These are phyloP conservation scores for Leptopilina clavipes DNA, from an alignment of 1,140 invertebrate genomes.

Conservation along the genomic window DNA sequence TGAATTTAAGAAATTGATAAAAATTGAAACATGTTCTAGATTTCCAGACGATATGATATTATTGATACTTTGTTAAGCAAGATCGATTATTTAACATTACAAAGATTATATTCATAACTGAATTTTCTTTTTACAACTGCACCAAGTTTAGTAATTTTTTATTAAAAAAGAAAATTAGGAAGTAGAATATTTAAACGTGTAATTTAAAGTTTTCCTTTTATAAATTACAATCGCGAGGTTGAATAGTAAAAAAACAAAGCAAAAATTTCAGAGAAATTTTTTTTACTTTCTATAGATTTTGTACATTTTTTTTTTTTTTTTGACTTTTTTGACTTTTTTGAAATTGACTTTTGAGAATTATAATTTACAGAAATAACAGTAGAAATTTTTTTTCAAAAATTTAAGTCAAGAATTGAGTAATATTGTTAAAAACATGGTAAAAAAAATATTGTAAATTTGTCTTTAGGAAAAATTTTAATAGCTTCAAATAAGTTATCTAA, in stretches of 20 bases:
- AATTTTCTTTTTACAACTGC: background rate
- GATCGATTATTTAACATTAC: background rate
- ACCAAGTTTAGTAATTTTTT: background rate
- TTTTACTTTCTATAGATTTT: too few relatives aligned
- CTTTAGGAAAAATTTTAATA: background rate
- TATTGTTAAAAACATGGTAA: background rate
- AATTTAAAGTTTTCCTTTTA: background rate
- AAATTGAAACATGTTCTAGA: conserved; percentile 17
- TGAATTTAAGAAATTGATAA: conserved; percentile 30
- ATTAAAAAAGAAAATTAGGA: background rate
- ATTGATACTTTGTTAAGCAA: conserved; percentile 11
- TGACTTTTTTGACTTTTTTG: too few relatives aligned
- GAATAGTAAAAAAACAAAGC: too few relatives aligned
- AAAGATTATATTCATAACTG: background rate
- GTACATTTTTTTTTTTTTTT: too few relatives aligned
- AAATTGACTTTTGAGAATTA: too few relatives aligned
- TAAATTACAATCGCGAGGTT: too few relatives aligned
- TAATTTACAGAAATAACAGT: too few relatives aligned
- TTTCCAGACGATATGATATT: conserved; percentile 11
- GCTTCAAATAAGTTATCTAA: too few relatives aligned
- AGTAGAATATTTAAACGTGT: background rate
- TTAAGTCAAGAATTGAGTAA: too few relatives aligned
- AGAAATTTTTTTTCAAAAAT: too few relatives aligned
- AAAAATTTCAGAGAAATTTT: too few relatives aligned
- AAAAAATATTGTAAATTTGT: too few relatives aligned